Base-by-base conservation (phyloP, 2,113 vertebrate genomes). In the Lota lota region DNA sequence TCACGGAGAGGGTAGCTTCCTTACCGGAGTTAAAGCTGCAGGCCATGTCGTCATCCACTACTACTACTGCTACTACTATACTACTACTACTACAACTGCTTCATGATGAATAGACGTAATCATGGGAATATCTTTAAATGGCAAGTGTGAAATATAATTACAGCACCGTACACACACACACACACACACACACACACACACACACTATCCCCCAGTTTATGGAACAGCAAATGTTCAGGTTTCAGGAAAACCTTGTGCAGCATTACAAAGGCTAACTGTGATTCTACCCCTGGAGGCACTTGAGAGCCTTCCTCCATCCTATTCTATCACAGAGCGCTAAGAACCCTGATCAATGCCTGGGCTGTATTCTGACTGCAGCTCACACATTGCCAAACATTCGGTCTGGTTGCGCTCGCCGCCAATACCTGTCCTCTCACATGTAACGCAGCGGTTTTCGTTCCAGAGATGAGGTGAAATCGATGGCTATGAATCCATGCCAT, bases 401-500 rank as follows among this genome's bases (percentile, higher is more conserved):
- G 40, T 51, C 12, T 5, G 22, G 12, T 62, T 59, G 53, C 7
- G 65, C 64, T 47, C 70, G 61, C 51, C 68, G 68, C 47, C 56
- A 60, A 24, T 50, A 60, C 57, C 16, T 61, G 60, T 5, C 18
- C 19, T 47, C 70, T 71, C 72, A 4, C 16, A 5, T 70, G 69
- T 56, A 72, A 61, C 20, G 61, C 71, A 54, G 64, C n/a, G 3
- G 40, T 70, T 82, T 83, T 75, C 61, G 73, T 83, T 75, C 70
- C 54, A 47, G 69, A 64, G 33, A 81, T 63, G 66, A 70, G 68
- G 70, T 69, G n/a, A 76, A 81, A 91, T 89, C 81, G 74, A 83
- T 85, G 69, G 47, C 58, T 76, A 74, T 81, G 79, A 89, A 78
- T 89, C 81, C 62, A 88, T 86, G 76, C 15, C 50, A 79, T 76